phyloP scores from a whole-genome alignment of 2,797 vertebrate genomes.

The Vultur gryphus region DNA sequence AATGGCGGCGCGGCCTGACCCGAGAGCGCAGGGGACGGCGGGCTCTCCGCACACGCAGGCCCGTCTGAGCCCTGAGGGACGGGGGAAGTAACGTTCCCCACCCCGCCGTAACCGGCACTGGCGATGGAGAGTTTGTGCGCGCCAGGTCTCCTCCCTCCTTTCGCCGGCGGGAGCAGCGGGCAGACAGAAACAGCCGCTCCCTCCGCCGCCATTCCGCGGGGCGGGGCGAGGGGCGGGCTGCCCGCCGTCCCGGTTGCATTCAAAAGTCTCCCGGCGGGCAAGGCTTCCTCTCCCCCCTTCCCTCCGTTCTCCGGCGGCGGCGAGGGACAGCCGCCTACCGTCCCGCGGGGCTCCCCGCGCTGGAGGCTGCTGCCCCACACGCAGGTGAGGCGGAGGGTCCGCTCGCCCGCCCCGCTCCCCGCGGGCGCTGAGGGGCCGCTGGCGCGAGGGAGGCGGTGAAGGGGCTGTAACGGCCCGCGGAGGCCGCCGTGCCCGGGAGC shows the following conservation, averaged over 20 bases:
- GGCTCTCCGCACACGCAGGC: fast-evolving
- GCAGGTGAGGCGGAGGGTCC: neutral
- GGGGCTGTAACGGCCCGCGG: neutral
- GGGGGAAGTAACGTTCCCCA: fast-evolving
- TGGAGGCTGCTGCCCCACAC: neutral
- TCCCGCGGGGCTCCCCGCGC: neutral
- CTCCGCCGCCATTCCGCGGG: neutral
- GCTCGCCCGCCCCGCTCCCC: too few species aligned
- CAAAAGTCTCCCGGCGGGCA: neutral
- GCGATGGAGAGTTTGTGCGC: fast-evolving
- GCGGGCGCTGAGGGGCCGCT: neutral
- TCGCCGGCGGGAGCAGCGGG: fast-evolving
- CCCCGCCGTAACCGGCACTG: fast-evolving
- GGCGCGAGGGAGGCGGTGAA: neutral
- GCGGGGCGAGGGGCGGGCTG: neutral
- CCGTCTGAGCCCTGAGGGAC: fast-evolving
- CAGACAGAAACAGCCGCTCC: fast-evolving
- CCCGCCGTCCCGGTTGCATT: neutral
- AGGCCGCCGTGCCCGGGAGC: neutral
- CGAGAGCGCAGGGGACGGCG: fast-evolving
- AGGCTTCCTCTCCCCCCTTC: fast-evolving
- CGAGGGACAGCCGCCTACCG: fast-evolving
- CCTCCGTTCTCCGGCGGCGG: fast-evolving
- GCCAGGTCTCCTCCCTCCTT: fast-evolving
- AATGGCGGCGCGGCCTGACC: neutral